Evolutionary conservation across 2,113 vertebrate species (phyloP), one percentile per base, ranked within the genome.

Genomic region (Callionymus lyra): DNA sequence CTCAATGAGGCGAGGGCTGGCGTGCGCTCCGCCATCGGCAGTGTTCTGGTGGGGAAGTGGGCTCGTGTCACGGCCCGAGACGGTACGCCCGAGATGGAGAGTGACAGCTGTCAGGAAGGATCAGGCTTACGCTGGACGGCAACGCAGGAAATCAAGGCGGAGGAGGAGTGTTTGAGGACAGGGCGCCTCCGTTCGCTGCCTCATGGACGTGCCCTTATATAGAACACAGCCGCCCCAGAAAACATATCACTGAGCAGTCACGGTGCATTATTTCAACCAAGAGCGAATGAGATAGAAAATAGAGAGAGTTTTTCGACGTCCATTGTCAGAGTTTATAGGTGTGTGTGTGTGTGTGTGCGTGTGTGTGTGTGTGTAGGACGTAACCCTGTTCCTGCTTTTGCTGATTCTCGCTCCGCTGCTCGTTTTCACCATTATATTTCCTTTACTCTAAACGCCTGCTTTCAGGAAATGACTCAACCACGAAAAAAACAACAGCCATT

Each of bases 51-150:
- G 53, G 35, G 21, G 57, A 52, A 69, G 59, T 58, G 16, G 19
- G 38, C 31, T 53, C 14, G n/a, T 74, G 70, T 69, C 57, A 39
- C 49, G 47, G 55, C 60, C 60, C 51, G 15, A 16, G 50, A 47
- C 36, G 63, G 55, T 62, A 47, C 56, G 21, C 48, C n/a, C n/a
- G 55, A 63, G 70, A 82, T 79, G 57, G 52, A 70, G 82, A 82
- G 72, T 79, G 79, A 79, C 80, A 82, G 75, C 75, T 82, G 82
- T 82, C 80, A 66, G 51, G 38, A 48, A 17, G 57, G 71, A 82
- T 82, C 77, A 80, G 64, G 56, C 69, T 70, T 60, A 75, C 59
- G 34, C 54, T n/a, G 12, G 50, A 21, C 44, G 16, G 53, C 65
- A 51, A 44, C 45, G 38, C 43, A 31, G 50, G 55, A 72, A 72